Conservation (phyloP, 2,888 invertebrate species). For the Dolomedes plantarius region DNA sequence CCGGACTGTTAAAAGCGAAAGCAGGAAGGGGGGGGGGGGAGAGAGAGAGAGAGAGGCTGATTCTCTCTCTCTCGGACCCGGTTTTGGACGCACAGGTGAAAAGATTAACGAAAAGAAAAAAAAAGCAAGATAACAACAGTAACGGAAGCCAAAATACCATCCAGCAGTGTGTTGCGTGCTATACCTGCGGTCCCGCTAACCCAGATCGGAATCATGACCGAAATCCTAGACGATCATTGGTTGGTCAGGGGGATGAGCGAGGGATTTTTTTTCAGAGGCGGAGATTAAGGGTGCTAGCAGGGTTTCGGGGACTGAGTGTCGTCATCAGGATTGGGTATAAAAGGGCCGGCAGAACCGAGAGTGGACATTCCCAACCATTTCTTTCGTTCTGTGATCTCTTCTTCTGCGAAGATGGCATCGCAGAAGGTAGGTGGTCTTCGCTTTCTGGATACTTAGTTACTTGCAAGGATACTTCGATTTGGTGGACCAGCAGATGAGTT, state of each 20-base stretch:
- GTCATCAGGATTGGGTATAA: conserved; percentile 29
- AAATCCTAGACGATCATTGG: conserved; percentile 43
- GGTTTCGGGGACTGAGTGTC: background rate
- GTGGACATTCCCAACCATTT: conserved; percentile 50
- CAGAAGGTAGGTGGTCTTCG: conserved; percentile 58
- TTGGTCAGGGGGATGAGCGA: conserved; percentile 42
- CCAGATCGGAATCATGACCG: conserved; percentile 39
- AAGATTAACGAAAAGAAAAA: conserved; percentile 14
- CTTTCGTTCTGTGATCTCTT: conserved; percentile 28
- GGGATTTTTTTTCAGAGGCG: conserved; percentile 51
- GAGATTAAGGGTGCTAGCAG: conserved; percentile 56
- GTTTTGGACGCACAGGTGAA: conserved; percentile 63
- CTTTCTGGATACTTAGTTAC: background rate
- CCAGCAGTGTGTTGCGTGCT: conserved; percentile 42
- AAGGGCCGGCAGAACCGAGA: conserved; percentile 6
- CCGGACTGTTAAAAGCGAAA: conserved; percentile 56
- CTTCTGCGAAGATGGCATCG: conserved; percentile 63
- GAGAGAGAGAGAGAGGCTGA: background rate
- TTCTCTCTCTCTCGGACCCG: conserved; percentile 3
- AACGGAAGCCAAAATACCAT: conserved; percentile 68
- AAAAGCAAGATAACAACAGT: conserved; percentile 28
- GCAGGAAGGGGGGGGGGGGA: conserved; percentile 25
- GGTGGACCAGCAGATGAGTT: background rate
- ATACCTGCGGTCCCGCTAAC: conserved; percentile 62
- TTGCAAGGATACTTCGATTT: conserved; percentile 10